Base-by-base conservation (phyloP, 1,140 invertebrate species). In the Pristionchus pacificus region DNA sequence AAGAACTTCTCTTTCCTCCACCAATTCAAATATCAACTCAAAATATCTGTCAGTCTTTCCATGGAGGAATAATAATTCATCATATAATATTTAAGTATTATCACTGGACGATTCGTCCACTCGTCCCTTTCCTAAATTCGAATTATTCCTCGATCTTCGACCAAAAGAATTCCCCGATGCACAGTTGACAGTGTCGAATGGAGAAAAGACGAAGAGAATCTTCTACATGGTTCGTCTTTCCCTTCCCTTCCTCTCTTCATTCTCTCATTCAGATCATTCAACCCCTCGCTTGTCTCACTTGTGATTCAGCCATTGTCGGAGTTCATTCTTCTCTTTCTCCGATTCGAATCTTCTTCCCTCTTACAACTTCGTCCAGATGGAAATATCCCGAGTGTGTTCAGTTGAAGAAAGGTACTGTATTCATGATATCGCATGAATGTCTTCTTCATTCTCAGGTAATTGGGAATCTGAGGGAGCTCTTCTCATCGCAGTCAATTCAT, bases 401-500 rank as follows among this genome's bases (percentile, higher is more conserved):
- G 33, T 64, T 32, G 25, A 24, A 27, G 58, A 27, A 24, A 30
- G 15, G 31, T 60, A 30, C n/a, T 19, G 30, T 59, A 49, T 49
- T 49, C 38, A 49, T 19, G 6, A 6, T 10, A 10, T 19, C 38
- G 6, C 28, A 59, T 60, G 38, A 29, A 57, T 60, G 33, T 33
- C 38, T 28, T 28, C 29, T 49, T 49, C 2, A 38, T 49, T 29
- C 13, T n/a, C 2, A 27, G 30, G 25, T 27, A 32, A 28, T n/a
- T 70, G 68, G 74, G 69, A 38, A 2, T 33, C 49, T 19, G 57
- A 57, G 28, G 68, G 69, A 30, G 65, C 65, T 33, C 24, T 33
- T 25, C 64, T 81, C 59, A 72, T 81, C 58, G 74, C 71, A n/a
- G 58, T 81, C 38, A 81, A 81, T 63, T n/a, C 68, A 25, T 77